These are phyloP conservation scores for Oostethus manadensis DNA, from an alignment of 2,113 vertebrate genomes.

Conservation along the genomic window DNA sequence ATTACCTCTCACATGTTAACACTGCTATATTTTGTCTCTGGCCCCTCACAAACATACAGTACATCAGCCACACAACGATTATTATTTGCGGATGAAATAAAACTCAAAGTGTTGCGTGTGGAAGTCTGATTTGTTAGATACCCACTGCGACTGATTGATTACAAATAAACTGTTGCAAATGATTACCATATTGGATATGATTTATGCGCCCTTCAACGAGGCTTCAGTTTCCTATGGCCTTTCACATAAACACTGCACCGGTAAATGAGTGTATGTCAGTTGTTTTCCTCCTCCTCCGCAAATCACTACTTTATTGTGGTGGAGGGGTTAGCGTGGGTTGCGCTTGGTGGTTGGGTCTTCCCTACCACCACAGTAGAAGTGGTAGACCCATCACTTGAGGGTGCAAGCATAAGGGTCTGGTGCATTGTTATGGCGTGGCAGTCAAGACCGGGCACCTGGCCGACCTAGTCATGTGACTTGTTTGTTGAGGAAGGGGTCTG, in stretches of 20 bases:
- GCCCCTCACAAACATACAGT: background rate
- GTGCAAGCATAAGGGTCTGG: too few species aligned
- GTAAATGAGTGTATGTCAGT: conserved; percentile 8
- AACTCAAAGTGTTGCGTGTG: conserved; percentile 34
- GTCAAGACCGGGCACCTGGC: too few species aligned
- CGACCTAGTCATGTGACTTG: too few species aligned
- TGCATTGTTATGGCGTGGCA: too few species aligned
- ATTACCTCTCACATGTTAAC: conserved; percentile 56
- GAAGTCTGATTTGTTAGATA: conserved; percentile 49
- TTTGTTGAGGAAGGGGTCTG: too few species aligned
- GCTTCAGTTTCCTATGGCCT: conserved; percentile 57
- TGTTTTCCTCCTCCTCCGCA: conserved; percentile 20
- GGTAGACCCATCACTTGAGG: too few species aligned
- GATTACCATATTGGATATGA: conserved; percentile 54
- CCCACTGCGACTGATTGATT: conserved; percentile 50
- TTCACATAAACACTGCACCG: conserved; percentile 25
- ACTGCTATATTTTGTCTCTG: conserved; percentile 31
- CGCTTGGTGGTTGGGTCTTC: too few species aligned
- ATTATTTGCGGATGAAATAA: conserved; percentile 57
- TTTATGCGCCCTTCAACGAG: conserved; percentile 61
- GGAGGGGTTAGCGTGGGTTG: too few species aligned
- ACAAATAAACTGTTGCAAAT: conserved; percentile 51
- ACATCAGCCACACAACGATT: conserved; percentile 41
- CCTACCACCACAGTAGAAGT: too few species aligned
- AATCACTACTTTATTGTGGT: conserved; percentile 12